Evolutionary conservation across 2,888 invertebrate genomes (phyloP).

Genomic region (Cephus runcator): DNA sequence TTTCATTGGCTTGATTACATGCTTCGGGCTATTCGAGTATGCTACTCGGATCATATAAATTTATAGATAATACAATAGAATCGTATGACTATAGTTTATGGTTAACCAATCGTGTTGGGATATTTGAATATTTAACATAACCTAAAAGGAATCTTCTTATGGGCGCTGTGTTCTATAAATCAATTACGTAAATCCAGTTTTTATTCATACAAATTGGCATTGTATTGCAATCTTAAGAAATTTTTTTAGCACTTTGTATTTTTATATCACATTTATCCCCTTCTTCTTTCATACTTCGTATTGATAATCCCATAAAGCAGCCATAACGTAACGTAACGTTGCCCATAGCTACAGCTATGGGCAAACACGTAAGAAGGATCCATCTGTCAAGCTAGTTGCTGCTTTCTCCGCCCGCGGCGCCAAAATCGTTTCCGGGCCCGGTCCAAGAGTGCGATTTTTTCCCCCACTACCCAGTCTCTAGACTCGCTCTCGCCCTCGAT

Average conservation of each 20-base stretch:
- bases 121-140: neutral
- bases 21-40: neutral
- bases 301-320: constrained; percentile 30
- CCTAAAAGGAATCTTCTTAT: neutral
- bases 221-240: neutral
- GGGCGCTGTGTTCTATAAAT: neutral
- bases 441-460: constrained; percentile 12
- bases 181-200: neutral
- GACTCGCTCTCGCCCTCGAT: neutral
- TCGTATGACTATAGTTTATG: neutral
- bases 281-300: neutral
- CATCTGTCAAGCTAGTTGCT: constrained; percentile 45
- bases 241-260: neutral
- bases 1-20: neutral
- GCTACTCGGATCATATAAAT: neutral
- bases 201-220: neutral
- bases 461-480: neutral
- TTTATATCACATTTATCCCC: neutral
- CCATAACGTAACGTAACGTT: too few relatives aligned
- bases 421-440: constrained; percentile 52
- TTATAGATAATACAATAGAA: neutral
- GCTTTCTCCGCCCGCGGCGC: constrained; percentile 58
- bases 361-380: constrained; percentile 21
- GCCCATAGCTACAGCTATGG: constrained; percentile 26
- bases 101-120: neutral